Evolutionary conservation across 2,888 invertebrate species (phyloP).

Genomic region (Rotaria magnacalcarata): DNA sequence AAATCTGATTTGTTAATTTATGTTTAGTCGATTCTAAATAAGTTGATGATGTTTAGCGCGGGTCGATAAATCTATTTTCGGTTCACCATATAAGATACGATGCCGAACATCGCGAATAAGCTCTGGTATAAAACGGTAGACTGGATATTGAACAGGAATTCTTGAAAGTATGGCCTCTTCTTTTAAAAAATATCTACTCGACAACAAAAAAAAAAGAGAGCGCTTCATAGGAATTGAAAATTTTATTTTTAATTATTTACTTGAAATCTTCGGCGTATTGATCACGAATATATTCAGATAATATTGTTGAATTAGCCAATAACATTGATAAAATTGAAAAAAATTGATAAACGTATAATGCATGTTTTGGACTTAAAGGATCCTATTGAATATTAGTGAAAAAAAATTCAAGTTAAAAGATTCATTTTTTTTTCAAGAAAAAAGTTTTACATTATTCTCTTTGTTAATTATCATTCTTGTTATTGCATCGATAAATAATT

Average conservation of each 20-base stretch:
- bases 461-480: neutral
- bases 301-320: neutral
- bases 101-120: neutral
- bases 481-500: neutral
- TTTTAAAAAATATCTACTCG: neutral
- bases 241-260: neutral
- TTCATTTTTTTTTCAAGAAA: neutral
- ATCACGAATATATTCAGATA: neutral
- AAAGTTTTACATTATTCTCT: neutral
- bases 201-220: neutral
- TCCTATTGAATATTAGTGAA: neutral
- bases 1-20: neutral
- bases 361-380: neutral
- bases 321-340: neutral
- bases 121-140: neutral
- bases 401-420: too few species aligned
- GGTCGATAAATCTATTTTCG: neutral
- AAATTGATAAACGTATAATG: neutral
- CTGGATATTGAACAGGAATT: conserved; percentile 20
- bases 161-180: neutral
- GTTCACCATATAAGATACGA: neutral
- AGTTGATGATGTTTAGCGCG: neutral
- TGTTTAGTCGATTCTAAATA: neutral
- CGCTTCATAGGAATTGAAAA: neutral
- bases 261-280: neutral